Conservation (phyloP, 2,888 invertebrate genomes). For the Sarcophaga caerulescens region DNA sequence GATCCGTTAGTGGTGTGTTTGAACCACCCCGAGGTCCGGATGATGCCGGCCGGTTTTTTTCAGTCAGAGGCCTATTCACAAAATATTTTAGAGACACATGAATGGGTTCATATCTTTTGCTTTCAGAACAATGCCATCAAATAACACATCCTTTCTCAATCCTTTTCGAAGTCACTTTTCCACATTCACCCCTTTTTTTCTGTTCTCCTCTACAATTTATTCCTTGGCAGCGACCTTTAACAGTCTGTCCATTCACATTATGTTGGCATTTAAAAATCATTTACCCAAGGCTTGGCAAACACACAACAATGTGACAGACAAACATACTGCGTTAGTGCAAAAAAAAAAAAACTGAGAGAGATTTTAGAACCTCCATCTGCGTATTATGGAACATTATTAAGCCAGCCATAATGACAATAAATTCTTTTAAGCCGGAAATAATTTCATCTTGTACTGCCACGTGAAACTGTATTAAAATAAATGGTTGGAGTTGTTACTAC, state of each 20-base stretch:
- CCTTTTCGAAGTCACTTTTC: no score
- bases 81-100: no score
- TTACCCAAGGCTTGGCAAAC: not conserved
- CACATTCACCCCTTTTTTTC: no score
- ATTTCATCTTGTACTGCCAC: conserved; percentile 4
- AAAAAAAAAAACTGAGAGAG: no score
- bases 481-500: not conserved
- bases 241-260: not conserved
- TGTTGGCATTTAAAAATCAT: conserved; percentile 12
- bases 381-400: conserved; percentile 6
- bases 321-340: not conserved
- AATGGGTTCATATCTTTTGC: no score
- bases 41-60: no score
- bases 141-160: no score
- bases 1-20: no score
- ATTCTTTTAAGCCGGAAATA: conserved; percentile 45
- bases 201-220: no score
- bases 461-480: conserved; percentile 12
- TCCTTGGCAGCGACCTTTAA: not conserved
- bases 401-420: conserved; percentile 43
- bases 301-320: conserved; percentile 9
- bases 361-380: not conserved
- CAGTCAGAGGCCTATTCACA: no score
- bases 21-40: no score
- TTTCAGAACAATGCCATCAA: no score